Base-by-base conservation (phyloP, 2,797 vertebrate species). In the Spinibarbus caldwelli region DNA sequence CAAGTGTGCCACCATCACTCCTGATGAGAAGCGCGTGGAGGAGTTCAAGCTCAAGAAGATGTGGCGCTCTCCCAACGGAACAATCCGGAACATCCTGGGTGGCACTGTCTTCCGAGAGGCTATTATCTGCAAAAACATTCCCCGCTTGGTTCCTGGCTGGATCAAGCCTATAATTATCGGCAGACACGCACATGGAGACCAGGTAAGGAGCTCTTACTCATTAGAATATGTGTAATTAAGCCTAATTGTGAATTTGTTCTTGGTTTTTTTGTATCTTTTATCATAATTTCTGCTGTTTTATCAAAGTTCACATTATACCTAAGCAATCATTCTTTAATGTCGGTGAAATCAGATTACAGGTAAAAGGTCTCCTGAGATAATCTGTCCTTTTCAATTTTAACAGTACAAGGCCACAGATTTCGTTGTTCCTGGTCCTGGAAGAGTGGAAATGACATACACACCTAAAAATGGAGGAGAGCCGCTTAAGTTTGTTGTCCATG, bases 371-470 rank as follows among this genome's bases (percentile, higher is more conserved):
- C 38, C 10, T 72, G 21, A 23, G 19, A 45, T 71, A 26, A 47
- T 14, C 21, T 43, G 34, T 84, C 47, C 5, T 62, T 29, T 41
- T 10, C 67, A 34, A 7, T 54, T n/a, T 47, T 71, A 64, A 64
- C 93, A 99, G 98, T 99, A 99, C 93, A 98, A 97, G 95, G 98
- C 98, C 89, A 99, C 97, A 43, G 98, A 99, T 94, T 99, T 99
- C 86, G 97, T 99, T 77, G 97, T 99, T 67, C 96, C 98, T 0
- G 97, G 97, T 0, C 97, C 97, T 49, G 98, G 98, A 67, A 97
- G 93, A 86, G 95, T 99, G 86, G 98, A 99, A 92, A 98, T 99
- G 94, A 97, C 90, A 17, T 99, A 97, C 91, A 99, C 96, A 0
- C 97, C 98, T 2, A 80, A 73, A 34, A 94, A 93, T 0, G 95